Base-by-base conservation (phyloP, 1,140 invertebrate species). In the Heliconius hewitsoni region DNA sequence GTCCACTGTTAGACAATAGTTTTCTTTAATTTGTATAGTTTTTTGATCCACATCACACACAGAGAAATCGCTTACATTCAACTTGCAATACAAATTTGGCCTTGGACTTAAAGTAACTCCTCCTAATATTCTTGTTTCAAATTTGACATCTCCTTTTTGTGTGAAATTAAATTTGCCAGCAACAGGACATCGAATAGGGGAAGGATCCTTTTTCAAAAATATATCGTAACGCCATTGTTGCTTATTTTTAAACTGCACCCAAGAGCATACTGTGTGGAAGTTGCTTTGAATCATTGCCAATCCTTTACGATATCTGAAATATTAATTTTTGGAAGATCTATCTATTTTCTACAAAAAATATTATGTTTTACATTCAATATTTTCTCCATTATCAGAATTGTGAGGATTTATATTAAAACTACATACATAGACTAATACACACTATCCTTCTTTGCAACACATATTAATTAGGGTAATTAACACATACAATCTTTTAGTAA, bases 81-180 rank as follows among this genome's bases (percentile, higher is more conserved):
- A 95, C 94, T 98, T 98, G 90, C 98, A 99, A 88, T 98, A 98
- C 77, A 98, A 97, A 90, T 98, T 98, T 4, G 98, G 98, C 84
- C 98, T 96, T 27, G 98, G 98, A 87, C 97, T 98, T 52, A 98
- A 94, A 0, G 99, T 99, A 0, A 99, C 98, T 91, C 99, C 98
- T 73, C 98, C 98, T 55, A 98, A 95, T 88, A 99, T 99, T 91
- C 98, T 95, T 5, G 98, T 99, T 94, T 97, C 97, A 90, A 99
- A 99, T 23, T 95, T 96, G 70, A 98, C 97, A 82, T 98, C 98
- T 46, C 98, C 98, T 84, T 95, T 96, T 94, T 99, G 98, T 1
- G 96, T 96, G 89, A 99, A 99, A 90, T 97, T 98, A 86, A 98
- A 99, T 94, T 99, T 99, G 11, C 99, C 99, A 70, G 98, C 99